These are phyloP conservation scores for Sebastes wilsoni DNA, from an alignment of 2,797 vertebrate genomes.

Conservation along the genomic window DNA sequence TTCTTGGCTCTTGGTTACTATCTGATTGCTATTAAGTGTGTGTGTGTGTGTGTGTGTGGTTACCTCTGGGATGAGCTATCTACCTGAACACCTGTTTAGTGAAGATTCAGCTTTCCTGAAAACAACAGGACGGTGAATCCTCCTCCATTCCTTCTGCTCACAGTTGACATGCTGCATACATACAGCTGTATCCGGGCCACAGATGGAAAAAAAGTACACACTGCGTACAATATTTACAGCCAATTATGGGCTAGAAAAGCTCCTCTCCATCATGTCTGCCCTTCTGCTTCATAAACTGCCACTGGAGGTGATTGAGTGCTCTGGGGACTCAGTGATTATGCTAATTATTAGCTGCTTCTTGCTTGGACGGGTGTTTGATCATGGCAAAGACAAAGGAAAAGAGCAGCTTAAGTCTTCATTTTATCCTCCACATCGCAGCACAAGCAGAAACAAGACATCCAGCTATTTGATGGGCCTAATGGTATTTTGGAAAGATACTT, in stretches of 20 bases:
- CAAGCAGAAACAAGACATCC: constrained; percentile 14
- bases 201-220: not conserved
- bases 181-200: not conserved
- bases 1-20: not conserved
- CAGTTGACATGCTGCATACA: constrained; percentile 8
- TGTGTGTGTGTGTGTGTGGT: not conserved
- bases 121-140: not conserved
- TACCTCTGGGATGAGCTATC: constrained; percentile 26
- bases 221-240: constrained; percentile 42
- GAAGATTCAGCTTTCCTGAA: constrained; percentile 1
- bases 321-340: constrained; percentile 67
- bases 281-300: constrained; percentile 53
- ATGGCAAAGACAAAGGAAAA: constrained; percentile 47
- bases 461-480: not conserved
- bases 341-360: constrained; percentile 63
- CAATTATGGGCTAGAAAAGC: constrained; percentile 44
- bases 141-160: constrained; percentile 16
- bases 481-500: not conserved
- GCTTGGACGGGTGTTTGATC: constrained; percentile 62
- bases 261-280: constrained; percentile 47
- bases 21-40: constrained; percentile 14
- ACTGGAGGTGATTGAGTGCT: constrained; percentile 56
- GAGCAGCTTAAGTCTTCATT: constrained; percentile 39
- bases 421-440: constrained; percentile 3
- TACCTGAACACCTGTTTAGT: constrained; percentile 27